These are phyloP conservation scores for Eucidaris tribuloides DNA, from an alignment of 35 echinoderm and acorn worm species.

Conservation along the genomic window DNA sequence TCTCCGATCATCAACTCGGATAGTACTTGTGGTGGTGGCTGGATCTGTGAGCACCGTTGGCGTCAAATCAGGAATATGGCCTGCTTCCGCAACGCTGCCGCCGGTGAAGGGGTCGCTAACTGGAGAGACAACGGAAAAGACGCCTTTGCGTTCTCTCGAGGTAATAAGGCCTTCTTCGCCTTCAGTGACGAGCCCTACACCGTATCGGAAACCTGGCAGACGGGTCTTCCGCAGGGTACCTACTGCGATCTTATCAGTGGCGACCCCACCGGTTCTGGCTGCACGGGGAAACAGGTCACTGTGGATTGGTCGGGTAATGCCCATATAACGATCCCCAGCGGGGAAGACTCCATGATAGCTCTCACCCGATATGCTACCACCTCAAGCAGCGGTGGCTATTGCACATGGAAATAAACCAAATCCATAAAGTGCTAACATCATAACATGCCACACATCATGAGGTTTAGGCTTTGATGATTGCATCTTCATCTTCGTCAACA, in stretches of 20 bases:
- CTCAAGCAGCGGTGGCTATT: too few relatives aligned
- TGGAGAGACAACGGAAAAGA: constrained; percentile 84
- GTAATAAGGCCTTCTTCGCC: constrained; percentile 64
- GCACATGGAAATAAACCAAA: too few relatives aligned
- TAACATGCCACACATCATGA: too few relatives aligned
- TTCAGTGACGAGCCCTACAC: constrained; percentile 37
- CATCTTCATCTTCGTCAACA: too few relatives aligned
- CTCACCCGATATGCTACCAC: neutral
- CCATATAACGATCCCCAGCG: neutral
- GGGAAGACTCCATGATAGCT: neutral
- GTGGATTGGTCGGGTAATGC: neutral
- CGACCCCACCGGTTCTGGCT: neutral
- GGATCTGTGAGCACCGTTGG: constrained; percentile 93
- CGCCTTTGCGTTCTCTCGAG: constrained; percentile 64
- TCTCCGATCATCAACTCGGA: constrained; percentile 21
- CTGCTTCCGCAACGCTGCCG: constrained; percentile 42
- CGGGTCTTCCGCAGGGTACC: constrained; percentile 61
- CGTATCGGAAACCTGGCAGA: constrained; percentile 15
- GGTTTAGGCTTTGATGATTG: too few relatives aligned
- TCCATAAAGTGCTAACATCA: too few relatives aligned
- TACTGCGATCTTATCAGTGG: constrained; percentile 72
- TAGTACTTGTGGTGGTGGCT: constrained; percentile 34
- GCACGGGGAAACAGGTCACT: neutral
- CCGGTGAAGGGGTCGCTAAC: constrained; percentile 19
- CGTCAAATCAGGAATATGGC: constrained; percentile 66